A percentile compares a stretch with the other conserved stretches of the same genome.
phyloP scores from a whole-genome alignment of 92 coral and sea anemone species.

The Phenganax stokvisi region DNA sequence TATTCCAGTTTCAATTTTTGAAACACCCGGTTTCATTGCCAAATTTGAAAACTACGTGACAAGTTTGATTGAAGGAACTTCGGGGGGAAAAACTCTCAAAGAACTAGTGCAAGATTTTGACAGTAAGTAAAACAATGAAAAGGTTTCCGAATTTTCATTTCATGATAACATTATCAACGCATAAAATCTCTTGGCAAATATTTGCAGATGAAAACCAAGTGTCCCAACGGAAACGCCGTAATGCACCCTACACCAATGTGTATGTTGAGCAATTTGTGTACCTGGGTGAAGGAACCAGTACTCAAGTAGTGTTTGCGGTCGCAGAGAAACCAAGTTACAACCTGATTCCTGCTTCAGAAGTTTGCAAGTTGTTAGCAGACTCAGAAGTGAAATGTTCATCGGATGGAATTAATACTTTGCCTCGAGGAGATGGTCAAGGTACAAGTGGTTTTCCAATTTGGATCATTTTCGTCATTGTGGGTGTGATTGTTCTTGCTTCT shows the following conservation, averaged over 20 bases:
- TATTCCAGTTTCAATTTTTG: conserved; percentile 11
- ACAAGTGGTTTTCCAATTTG: background rate
- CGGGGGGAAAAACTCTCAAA: conserved; percentile 4
- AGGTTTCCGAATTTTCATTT: background rate
- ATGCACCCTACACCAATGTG: background rate
- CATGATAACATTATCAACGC: background rate
- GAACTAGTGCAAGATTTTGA: conserved; percentile 26
- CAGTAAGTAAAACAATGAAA: background rate
- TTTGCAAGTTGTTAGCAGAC: background rate
- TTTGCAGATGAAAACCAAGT: conserved; percentile 3
- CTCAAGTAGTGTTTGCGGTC: conserved; percentile 4
- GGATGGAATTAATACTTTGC: background rate
- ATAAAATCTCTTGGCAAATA: background rate
- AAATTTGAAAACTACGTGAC: conserved; percentile 15
- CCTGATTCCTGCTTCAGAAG: conserved; percentile 7
- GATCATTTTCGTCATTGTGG: background rate
- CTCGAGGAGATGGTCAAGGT: background rate
- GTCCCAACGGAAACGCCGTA: background rate
- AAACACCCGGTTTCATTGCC: background rate
- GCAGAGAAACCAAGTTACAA: conserved; percentile 4
- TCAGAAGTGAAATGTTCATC: background rate
- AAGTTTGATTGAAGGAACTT: conserved; percentile 22
- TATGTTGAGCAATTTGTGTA: background rate
- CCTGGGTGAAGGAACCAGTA: background rate
- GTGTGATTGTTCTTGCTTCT: background rate